Conservation (phyloP, 1,140 invertebrate genomes). For the Schlechtendalia chinensis region DNA sequence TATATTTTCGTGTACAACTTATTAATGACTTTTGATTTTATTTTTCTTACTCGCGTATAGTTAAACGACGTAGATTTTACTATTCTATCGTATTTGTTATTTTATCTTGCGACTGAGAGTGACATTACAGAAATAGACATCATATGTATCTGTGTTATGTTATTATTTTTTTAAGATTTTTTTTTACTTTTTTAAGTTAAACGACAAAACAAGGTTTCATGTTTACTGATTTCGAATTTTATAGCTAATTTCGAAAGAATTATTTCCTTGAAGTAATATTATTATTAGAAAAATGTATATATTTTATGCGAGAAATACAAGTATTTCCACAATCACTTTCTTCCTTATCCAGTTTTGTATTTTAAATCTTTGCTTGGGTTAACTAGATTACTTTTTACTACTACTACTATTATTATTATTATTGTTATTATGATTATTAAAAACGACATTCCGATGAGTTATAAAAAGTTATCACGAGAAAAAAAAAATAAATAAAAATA, state of each 20-base stretch:
- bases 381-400: constrained; percentile 15
- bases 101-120: background rate
- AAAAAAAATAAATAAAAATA: background rate
- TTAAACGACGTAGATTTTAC: no score
- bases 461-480: background rate
- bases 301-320: constrained; percentile 1
- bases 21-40: no score
- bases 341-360: constrained; percentile 17
- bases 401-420: constrained; percentile 16
- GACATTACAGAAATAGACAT: background rate
- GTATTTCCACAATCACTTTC: constrained; percentile 38
- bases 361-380: background rate
- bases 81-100: no score
- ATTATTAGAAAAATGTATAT: background rate
- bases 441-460: constrained; percentile 3
- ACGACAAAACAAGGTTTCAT: background rate
- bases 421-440: no score
- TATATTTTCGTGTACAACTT: no score
- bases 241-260: constrained; percentile 1
- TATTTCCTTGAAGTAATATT: background rate
- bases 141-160: background rate
- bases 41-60: no score
- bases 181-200: background rate
- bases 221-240: constrained; percentile 22
- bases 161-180: background rate